Conservation (phyloP, 2,888 invertebrate species). For the Eustalomyia histrio region DNA sequence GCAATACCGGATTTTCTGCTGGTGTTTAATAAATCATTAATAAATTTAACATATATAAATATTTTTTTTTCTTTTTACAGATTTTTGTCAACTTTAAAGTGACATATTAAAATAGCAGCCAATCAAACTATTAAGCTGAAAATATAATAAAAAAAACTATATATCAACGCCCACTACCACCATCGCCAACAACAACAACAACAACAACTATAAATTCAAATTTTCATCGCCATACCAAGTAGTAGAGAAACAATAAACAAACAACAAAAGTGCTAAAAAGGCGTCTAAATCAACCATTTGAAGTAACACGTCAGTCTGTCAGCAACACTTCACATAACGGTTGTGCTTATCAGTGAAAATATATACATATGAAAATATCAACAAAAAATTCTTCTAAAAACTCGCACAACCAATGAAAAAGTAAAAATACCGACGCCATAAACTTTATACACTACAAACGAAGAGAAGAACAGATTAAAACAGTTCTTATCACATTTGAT, state of each 20-base stretch:
- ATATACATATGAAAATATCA: conserved; percentile 17
- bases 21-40: conserved; percentile 8
- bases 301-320: conserved; percentile 63
- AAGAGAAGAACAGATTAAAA: conserved; percentile 22
- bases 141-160: not conserved
- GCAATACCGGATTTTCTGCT: too few species aligned
- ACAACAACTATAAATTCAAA: conserved; percentile 34
- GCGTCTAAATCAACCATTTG: conserved; percentile 62
- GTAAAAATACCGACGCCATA: conserved; percentile 39
- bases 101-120: conserved; percentile 42
- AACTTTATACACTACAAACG: conserved; percentile 13
- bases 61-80: conserved; percentile 27
- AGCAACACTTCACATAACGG: conserved; percentile 56
- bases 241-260: conserved; percentile 24
- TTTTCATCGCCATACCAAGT: conserved; percentile 33
- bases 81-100: conserved; percentile 23
- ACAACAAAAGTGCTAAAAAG: conserved; percentile 59
- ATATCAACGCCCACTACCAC: conserved; percentile 43
- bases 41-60: not conserved
- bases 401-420: conserved; percentile 45
- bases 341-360: conserved; percentile 55
- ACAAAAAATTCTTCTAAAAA: not conserved
- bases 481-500: conserved; percentile 46
- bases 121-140: conserved; percentile 33
- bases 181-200: conserved; percentile 34